Evolutionary conservation across 1,140 invertebrate species (phyloP).

Genomic region (Batillaria attramentaria): DNA sequence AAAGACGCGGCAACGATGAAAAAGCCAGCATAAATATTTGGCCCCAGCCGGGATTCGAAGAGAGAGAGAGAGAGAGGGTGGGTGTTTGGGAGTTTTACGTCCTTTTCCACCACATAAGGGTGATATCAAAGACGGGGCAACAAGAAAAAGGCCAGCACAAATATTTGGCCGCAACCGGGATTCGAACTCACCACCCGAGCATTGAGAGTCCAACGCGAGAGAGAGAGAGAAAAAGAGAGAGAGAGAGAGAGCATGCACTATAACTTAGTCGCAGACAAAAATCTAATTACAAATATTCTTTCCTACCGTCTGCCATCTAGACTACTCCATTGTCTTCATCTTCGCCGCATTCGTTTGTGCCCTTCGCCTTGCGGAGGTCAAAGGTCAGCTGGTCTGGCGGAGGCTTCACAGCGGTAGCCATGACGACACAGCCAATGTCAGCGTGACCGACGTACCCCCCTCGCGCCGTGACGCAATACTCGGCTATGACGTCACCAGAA

Average conservation of each 20-base stretch:
- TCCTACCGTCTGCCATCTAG: background rate
- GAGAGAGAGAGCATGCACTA: background rate
- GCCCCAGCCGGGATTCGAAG: too few relatives aligned
- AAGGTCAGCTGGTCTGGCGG: background rate
- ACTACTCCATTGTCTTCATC: background rate
- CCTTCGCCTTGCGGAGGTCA: background rate
- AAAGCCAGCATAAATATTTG: too few relatives aligned
- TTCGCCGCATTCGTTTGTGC: background rate
- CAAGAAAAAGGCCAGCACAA: too few relatives aligned
- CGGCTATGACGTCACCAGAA: conserved; percentile 3
- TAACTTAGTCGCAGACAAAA: background rate
- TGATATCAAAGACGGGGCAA: too few relatives aligned
- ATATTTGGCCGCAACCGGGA: too few relatives aligned
- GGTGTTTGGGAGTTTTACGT: too few relatives aligned
- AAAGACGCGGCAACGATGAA: too few relatives aligned
- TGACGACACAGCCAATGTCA: background rate
- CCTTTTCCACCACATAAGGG: too few relatives aligned
- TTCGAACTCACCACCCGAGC: too few relatives aligned
- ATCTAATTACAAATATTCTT: background rate
- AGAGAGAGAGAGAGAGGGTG: too few relatives aligned
- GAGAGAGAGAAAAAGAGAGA: background rate
- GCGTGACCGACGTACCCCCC: background rate
- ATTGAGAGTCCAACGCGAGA: too few relatives aligned
- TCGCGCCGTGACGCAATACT: background rate
- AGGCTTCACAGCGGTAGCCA: background rate